These are phyloP conservation scores for Trichonephila clavata DNA, from an alignment of 1,140 invertebrate genomes.

Conservation along the genomic window DNA sequence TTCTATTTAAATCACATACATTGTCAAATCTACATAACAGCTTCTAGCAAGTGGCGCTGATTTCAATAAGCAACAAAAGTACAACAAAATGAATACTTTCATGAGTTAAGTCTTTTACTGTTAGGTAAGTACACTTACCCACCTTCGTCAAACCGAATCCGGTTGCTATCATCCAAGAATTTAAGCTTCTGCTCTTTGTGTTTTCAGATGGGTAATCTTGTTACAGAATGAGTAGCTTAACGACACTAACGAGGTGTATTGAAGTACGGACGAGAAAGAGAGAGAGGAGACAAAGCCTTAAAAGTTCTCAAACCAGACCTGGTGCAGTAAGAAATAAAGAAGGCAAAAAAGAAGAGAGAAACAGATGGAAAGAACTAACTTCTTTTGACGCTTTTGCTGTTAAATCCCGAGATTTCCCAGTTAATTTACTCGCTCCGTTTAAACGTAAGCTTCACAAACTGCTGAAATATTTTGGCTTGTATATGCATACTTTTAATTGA, in stretches of 20 bases:
- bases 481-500: no score
- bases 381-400: not conserved
- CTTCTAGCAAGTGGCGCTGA: not conserved
- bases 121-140: not conserved
- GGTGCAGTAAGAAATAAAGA: not conserved
- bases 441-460: not conserved
- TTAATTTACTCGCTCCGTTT: not conserved
- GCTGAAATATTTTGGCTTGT: no score
- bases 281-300: constrained; percentile 34
- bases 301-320: not conserved
- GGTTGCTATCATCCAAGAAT: constrained; percentile 34
- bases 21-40: not conserved
- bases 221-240: constrained; percentile 65
- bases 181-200: constrained; percentile 18
- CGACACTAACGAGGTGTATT: constrained; percentile 60
- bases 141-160: constrained; percentile 13
- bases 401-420: not conserved
- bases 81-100: not conserved
- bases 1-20: not conserved
- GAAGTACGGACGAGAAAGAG: not conserved
- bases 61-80: constrained; percentile 1
- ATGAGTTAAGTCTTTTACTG: not conserved
- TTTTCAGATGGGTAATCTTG: constrained; percentile 55
- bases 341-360: not conserved
- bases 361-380: not conserved